A percentile compares a stretch with the other conserved stretches of the same genome.
Conservation (phyloP, 2,797 vertebrate species). For the Manis javanica region DNA sequence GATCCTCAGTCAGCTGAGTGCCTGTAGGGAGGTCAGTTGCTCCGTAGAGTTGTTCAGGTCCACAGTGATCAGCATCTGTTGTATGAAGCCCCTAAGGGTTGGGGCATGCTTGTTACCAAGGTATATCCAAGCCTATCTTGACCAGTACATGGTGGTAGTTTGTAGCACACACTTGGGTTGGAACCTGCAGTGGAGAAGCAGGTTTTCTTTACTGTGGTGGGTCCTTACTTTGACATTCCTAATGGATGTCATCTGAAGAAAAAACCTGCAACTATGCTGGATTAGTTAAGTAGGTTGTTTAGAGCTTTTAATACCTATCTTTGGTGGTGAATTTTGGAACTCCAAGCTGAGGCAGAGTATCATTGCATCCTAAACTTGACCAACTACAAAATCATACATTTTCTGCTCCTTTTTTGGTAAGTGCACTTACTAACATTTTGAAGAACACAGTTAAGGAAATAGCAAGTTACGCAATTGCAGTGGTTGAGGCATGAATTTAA, state of each 20-base stretch:
- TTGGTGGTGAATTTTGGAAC: background rate
- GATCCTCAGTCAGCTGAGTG: background rate
- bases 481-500: background rate
- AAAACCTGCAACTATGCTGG: background rate
- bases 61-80: background rate
- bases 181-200: background rate
- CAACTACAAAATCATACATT: background rate
- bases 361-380: background rate
- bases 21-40: background rate
- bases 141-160: background rate
- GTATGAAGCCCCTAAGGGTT: background rate
- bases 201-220: background rate
- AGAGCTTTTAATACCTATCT: background rate
- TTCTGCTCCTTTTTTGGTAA: background rate
- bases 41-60: background rate
- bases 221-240: background rate
- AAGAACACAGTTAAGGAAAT: background rate
- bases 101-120: background rate
- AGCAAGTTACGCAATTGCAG: background rate
- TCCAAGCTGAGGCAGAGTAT: background rate
- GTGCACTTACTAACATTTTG: background rate
- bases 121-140: background rate
- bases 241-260: background rate
- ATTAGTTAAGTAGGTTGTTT: background rate
- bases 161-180: background rate